Base-by-base conservation (phyloP, 2,888 invertebrate genomes). In the Synergus itoensis region DNA sequence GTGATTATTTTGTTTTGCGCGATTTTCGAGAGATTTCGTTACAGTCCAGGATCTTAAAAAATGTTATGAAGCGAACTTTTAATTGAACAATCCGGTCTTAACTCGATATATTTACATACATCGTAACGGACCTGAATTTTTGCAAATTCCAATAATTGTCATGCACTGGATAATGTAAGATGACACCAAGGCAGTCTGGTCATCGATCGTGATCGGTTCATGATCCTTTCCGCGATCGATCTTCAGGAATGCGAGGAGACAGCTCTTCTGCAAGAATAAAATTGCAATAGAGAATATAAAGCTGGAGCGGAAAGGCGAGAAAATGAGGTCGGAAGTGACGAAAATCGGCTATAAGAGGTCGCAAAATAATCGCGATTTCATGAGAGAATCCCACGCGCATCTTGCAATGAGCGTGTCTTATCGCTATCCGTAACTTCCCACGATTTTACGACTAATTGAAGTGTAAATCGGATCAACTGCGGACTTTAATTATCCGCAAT, bases 81-180 rank as follows among this genome's bases (percentile, higher is more conserved):
- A 53, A 53, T n/a, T 53, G 7, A 53, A n/a, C 1, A 53, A 53
- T 53, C 48, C 48, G 7, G 48, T 53, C 48, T 53, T 8, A 53
- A 53, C 48, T n/a, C 48, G 48, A 53, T 53, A 76, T 67, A 76
- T 43, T 63, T 77, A 73, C 77, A 78, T 77, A 73, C 77, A 78
- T 82, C 64, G 82, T 80, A 84, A 82, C 83, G 81, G 77, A 75
- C 73, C 73, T 69, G 80, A 75, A 85, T 85, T 86, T 88, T 85
- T 84, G 80, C 60, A 85, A 87, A 85, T 87, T 87, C 84, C 86
- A 76, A 85, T 84, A 86, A 86, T 86, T 85, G 87, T 88, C 85
- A 85, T 84, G 87, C 88, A 83, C 86, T 87, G 86, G 82, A 87
- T 88, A 87, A 86, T 80, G 87, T 84, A 88, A 88, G 85, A 88